Base-by-base conservation (phyloP, 2,797 vertebrate species). In the Scarus forsteni region DNA sequence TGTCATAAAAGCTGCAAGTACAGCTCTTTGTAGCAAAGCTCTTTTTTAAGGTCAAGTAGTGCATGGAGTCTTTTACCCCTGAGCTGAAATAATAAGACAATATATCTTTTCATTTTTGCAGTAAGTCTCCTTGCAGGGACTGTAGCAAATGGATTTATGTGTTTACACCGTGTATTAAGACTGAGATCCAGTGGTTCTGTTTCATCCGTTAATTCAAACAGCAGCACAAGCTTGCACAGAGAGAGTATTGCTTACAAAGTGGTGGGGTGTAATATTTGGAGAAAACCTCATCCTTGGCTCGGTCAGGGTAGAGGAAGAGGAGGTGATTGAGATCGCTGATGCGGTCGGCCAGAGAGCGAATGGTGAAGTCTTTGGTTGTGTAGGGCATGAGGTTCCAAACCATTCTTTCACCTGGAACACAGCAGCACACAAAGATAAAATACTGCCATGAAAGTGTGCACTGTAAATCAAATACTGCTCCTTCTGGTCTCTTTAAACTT, bases 371-470 rank as follows among this genome's bases (percentile, higher is more conserved):
- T 93, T 97, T 96, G 81, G 97, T 98, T 77, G 98, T 99, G 93
- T 98, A 99, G 66, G 98, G 98, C 97, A 99, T 97, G 83, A 99
- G 96, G 92, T 99, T 99, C 98, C 98, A 99, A 66, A 99, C 97
- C 95, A 99, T 94, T 43, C 93, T 88, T 75, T 95, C 94, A 34
- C 94, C 94, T 95, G 80, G 58, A 10, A 65, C 77, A 70, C 51
- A 60, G 64, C 15, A 36, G 5, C 19, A 9, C 14, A 18, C 10
- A 50, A 39, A 16, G 57, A 12, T 38, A 18, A 15, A 11, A 15
- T 19, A 27, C 51, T 44, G 35, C 35, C 6, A 13, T 27, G 16
- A 36, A 43, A 53, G 18, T 34, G 10, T 14, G 8, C 52, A 11
- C 27, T 27, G 27, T 27, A 12, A 27, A n/a, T 46, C 19, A 55